Base-by-base conservation (phyloP, 2,113 vertebrate species). In the Oncorhynchus tshawytscha region DNA sequence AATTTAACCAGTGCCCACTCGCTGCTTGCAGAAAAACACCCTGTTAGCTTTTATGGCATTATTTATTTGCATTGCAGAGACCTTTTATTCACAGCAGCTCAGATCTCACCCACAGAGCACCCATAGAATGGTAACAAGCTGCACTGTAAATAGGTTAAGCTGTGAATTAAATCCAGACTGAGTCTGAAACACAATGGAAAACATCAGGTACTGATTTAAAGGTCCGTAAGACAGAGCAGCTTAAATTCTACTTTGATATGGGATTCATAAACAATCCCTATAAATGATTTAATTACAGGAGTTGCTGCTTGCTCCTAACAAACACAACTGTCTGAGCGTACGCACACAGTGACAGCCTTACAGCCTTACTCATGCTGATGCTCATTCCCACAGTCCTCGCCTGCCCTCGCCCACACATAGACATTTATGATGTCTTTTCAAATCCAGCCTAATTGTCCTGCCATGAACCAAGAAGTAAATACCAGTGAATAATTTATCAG, bases 51-150 rank as follows among this genome's bases (percentile, higher is more conserved):
- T 89, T 88, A 92, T 88, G 73, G 48, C 72, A 54, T 89, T 87
- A 87, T 90, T 89, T 88, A 86, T 90, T 91, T 91, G 87, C 82
- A 79, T 75, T 80, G 82, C 85, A 89, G 78, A 82, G 78, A 77
- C 76, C 59, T 13, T 88, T 84, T 77, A 82, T 83, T 48, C 64
- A 70, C 74, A 71, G 74, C 34, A 71, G 76, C 75, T 84, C 78
- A 79, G 72, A 75, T 80, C 75, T 75, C 27, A n/a, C 57, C 59
- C 70, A 75, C 74, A 59, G 59, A 66, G 59, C 57, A 67, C 74
- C 39, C 57, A 9, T 62, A 73, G 78, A 82, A 82, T 80, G 64
- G 81, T 84, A 85, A 89, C 77, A n/a, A 15, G 51, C 51, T 54
- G 77, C 70, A 81, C 72, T 77, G 78, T 85, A 87, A 90, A 84